phyloP scores from a whole-genome alignment of 1,140 invertebrate genomes.

The Scylla paramamosain region DNA sequence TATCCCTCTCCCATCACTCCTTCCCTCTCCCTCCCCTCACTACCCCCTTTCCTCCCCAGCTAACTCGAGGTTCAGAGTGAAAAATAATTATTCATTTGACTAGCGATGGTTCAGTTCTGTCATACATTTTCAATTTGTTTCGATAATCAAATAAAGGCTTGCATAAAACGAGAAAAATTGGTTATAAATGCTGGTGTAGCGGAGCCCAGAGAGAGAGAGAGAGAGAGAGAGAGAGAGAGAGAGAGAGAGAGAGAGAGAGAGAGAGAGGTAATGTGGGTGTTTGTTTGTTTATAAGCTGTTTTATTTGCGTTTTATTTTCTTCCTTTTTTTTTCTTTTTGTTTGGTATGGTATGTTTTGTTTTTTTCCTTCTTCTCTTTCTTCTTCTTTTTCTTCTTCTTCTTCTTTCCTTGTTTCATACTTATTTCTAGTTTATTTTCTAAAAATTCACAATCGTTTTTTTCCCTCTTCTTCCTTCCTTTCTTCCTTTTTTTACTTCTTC shows the following conservation, averaged over 20 bases:
- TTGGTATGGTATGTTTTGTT: not conserved
- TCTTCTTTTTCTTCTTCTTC: not conserved
- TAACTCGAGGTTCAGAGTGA: not conserved
- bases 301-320: not conserved
- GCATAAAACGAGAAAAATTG: not conserved
- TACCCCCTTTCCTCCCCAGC: not conserved
- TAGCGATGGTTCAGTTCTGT: conserved; percentile 41
- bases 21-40: not conserved
- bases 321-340: not conserved
- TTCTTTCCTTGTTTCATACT: not conserved
- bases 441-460: not conserved
- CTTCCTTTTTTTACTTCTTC: not conserved
- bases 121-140: conserved; percentile 54
- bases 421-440: not conserved
- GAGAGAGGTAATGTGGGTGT: not conserved
- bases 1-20: not conserved
- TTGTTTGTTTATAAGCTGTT: not conserved
- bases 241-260: not conserved
- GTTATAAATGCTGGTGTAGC: too few relatives aligned
- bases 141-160: conserved; percentile 52
- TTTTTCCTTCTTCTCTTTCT: not conserved
- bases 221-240: too few relatives aligned
- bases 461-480: not conserved
- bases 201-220: too few relatives aligned
- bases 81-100: conserved; percentile 55